These are phyloP conservation scores for Corythornis cristatus DNA, from an alignment of 2,113 vertebrate genomes.

Conservation along the genomic window DNA sequence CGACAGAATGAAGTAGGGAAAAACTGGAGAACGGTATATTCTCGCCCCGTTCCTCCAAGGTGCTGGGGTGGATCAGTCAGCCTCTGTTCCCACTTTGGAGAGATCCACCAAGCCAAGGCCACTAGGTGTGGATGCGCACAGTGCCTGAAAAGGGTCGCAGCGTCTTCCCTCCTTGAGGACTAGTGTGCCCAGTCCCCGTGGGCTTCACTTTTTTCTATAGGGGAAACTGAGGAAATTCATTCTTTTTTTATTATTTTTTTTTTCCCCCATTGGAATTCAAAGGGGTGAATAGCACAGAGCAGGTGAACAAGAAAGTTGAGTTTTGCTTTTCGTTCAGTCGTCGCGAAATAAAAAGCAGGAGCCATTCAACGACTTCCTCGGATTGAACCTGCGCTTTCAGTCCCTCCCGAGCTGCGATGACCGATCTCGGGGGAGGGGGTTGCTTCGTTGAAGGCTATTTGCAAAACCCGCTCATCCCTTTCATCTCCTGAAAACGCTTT, in stretches of 20 bases:
- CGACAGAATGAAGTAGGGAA: not conserved
- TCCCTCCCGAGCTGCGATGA: not conserved
- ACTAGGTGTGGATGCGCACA: not conserved
- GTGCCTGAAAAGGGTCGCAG: not conserved
- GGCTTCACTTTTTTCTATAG: not conserved
- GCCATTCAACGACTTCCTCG: accelerated
- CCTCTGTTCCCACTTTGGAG: not conserved
- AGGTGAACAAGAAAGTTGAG: not conserved
- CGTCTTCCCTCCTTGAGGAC: not conserved
- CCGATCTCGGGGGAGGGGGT: not conserved
- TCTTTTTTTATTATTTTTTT: not conserved
- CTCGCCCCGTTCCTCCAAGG: not conserved
- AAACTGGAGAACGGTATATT: not conserved
- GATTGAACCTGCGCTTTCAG: not conserved
- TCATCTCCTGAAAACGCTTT: not conserved
- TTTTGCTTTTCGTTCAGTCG: not conserved
- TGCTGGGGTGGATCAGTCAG: not conserved
- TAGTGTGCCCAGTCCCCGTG: accelerated
- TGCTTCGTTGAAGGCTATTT: not conserved
- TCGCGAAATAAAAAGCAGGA: not conserved
- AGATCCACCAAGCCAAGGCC: not conserved
- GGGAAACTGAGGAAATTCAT: not conserved
- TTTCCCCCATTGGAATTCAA: not conserved
- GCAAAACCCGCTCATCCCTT: not conserved
- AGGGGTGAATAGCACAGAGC: not conserved